Conservation (phyloP, 2,113 vertebrate species). For the Syngnathus scovelli region DNA sequence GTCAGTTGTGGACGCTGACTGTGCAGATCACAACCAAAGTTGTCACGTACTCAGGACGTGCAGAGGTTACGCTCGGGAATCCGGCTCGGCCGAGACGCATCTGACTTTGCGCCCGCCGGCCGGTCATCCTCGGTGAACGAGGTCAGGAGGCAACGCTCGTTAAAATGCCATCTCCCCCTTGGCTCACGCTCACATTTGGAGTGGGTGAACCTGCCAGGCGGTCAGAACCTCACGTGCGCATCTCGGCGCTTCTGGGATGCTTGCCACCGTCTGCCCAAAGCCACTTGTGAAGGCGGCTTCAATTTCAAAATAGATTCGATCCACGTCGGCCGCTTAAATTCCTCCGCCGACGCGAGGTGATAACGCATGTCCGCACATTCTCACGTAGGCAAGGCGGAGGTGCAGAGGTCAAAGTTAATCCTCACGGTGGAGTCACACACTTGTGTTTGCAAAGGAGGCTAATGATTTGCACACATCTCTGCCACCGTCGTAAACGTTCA, state of each 20-base stretch:
- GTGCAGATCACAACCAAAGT: background rate
- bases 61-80: constrained; percentile 27
- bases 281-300: constrained; percentile 31
- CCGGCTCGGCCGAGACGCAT: constrained; percentile 34
- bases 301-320: constrained; percentile 50
- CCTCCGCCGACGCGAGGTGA: constrained; percentile 27
- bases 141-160: constrained; percentile 9
- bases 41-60: constrained; percentile 28
- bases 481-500: background rate
- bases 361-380: constrained; percentile 52
- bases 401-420: constrained; percentile 47
- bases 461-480: background rate
- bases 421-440: constrained; percentile 45
- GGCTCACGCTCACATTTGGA: background rate
- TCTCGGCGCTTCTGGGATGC: constrained; percentile 17
- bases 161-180: constrained; percentile 17
- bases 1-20: constrained; percentile 13
- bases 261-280: constrained; percentile 24
- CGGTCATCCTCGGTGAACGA: constrained; percentile 18
- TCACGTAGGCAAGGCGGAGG: constrained; percentile 58
- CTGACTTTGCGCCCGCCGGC: constrained; percentile 27
- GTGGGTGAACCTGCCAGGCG: constrained; percentile 15
- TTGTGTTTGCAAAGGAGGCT: constrained; percentile 10
- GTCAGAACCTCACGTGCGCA: constrained; percentile 8
- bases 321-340: constrained; percentile 42